Percentiles rank a stretch among this genome's conserved stretches.
phyloP scores from a whole-genome alignment of 2,113 vertebrate species.

The Eidolon helvum region DNA sequence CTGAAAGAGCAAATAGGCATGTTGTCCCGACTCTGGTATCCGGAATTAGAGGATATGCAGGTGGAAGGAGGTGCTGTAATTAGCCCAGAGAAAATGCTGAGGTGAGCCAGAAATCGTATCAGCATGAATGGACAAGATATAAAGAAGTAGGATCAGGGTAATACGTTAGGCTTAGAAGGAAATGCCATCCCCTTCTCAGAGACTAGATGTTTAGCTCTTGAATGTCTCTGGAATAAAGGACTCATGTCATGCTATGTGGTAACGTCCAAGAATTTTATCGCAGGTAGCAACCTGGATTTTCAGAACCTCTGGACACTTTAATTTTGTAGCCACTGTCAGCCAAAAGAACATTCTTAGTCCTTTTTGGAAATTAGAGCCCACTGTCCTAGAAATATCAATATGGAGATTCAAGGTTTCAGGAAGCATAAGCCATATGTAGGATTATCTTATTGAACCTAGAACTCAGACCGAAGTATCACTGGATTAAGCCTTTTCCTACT shows the following conservation, averaged over 20 bases:
- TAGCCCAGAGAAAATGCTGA: not conserved
- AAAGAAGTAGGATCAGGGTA: not conserved
- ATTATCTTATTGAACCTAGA: not conserved
- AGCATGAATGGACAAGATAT: not conserved
- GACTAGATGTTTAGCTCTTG: not conserved
- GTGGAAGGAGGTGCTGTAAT: not conserved
- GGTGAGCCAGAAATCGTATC: not conserved
- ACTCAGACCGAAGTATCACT: not conserved
- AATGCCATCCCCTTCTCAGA: not conserved
- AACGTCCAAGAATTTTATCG: not conserved
- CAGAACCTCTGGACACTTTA: not conserved
- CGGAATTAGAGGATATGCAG: not conserved
- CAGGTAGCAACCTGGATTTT: not conserved
- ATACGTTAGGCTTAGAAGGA: not conserved
- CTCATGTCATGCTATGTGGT: not conserved
- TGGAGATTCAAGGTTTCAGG: not conserved
- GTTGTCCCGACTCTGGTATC: slow-evolving; percentile 2
- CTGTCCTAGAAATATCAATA: not conserved
- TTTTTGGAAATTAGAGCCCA: not conserved
- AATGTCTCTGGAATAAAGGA: slow-evolving; percentile 4
- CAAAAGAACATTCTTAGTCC: not conserved
- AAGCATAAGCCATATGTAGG: not conserved
- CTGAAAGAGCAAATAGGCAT: not conserved
- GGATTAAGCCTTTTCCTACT: not conserved
- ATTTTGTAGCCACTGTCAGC: not conserved